These are phyloP conservation scores for Calypte anna DNA, from an alignment of 2,113 vertebrate genomes.

Conservation along the genomic window DNA sequence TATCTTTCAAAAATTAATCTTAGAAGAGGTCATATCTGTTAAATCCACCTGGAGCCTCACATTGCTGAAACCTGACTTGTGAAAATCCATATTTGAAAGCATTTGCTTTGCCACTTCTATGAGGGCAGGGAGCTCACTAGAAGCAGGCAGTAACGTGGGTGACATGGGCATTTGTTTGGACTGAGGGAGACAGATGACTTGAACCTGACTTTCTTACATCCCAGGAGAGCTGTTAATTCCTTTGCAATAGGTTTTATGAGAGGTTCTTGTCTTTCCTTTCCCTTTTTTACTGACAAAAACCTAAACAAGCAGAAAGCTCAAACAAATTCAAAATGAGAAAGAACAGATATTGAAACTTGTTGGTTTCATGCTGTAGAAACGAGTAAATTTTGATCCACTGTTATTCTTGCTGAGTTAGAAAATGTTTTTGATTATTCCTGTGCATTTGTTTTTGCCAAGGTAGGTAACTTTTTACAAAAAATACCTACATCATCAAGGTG, in stretches of 20 bases:
- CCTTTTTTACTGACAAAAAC: background rate
- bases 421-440: background rate
- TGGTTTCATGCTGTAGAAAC: background rate
- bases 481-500: background rate
- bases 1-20: constrained; percentile 5
- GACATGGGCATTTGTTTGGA: background rate
- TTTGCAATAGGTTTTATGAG: background rate
- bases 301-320: background rate
- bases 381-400: background rate
- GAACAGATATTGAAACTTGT: background rate
- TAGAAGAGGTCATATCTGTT: background rate
- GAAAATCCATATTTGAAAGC: background rate
- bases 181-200: background rate
- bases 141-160: background rate
- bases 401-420: background rate
- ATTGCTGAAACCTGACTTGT: background rate
- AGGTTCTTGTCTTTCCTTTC: background rate
- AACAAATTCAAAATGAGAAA: background rate
- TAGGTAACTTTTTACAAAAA: background rate
- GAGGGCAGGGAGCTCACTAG: background rate
- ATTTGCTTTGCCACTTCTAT: background rate
- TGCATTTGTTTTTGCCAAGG: background rate
- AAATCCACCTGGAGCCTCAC: background rate
- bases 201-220: background rate
- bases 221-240: background rate